phyloP scores from a whole-genome alignment of 1,140 invertebrate species.

The Procambarus virginalis region DNA sequence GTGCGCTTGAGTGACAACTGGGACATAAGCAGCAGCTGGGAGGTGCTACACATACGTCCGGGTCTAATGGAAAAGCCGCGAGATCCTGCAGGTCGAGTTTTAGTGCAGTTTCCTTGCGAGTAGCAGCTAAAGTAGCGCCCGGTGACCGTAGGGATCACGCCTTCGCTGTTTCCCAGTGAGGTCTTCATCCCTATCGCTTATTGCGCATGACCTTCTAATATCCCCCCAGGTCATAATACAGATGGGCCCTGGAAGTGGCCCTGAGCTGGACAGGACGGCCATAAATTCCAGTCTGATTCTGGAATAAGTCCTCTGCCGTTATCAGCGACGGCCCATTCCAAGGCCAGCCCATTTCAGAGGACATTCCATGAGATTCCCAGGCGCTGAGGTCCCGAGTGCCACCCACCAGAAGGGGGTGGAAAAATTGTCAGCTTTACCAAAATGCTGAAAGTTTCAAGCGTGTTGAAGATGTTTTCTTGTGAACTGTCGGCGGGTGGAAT shows the following conservation, averaged over 20 bases:
- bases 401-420: not conserved
- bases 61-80: conserved; percentile 1
- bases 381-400: not conserved
- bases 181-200: not conserved
- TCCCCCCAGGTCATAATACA: conserved; percentile 26
- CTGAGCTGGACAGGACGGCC: conserved; percentile 18
- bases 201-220: not conserved
- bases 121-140: not conserved
- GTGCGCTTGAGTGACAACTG: not conserved
- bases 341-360: conserved; percentile 28
- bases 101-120: not conserved
- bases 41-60: not conserved
- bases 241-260: conserved; percentile 27
- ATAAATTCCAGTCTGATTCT: conserved; percentile 36
- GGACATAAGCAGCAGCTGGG: not conserved
- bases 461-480: not conserved
- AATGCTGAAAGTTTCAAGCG: not conserved
- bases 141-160: not conserved
- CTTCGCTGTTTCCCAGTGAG: not conserved
- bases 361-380: conserved; percentile 25
- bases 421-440: not conserved
- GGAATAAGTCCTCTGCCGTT: conserved; percentile 36
- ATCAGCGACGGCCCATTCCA: conserved; percentile 38
- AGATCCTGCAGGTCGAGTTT: not conserved
- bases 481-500: not conserved